Evolutionary conservation across 2,888 invertebrate species (phyloP).

Genomic region (Harpalus rufipes): DNA sequence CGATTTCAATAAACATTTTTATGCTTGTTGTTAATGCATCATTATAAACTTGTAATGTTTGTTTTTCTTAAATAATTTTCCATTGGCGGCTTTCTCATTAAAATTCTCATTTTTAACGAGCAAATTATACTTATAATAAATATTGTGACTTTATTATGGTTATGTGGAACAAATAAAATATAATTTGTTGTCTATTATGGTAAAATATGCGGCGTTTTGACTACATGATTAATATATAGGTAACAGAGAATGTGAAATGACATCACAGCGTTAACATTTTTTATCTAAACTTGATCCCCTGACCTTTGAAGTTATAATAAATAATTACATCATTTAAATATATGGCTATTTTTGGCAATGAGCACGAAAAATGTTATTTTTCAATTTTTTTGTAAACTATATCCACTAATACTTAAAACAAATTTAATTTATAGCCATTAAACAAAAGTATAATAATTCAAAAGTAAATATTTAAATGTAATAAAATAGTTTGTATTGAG

Average conservation of each 20-base stretch:
- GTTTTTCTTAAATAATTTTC: conserved; percentile 7
- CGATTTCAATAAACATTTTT: conserved; percentile 19
- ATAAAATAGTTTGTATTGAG: not conserved
- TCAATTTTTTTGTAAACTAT: conserved; percentile 12
- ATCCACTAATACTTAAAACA: not conserved
- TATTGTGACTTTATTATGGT: conserved; percentile 41
- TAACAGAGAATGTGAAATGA: conserved; percentile 48
- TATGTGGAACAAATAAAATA: conserved; percentile 48
- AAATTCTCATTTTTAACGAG: conserved; percentile 11
- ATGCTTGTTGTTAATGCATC: conserved; percentile 3
- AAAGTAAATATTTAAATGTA: not conserved
- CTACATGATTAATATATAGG: conserved; percentile 43
- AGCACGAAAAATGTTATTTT: conserved; percentile 18
- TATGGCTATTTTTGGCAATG: conserved; percentile 42
- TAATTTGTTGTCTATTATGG: conserved; percentile 47
- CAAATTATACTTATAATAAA: conserved; percentile 20
- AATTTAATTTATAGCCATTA: not conserved
- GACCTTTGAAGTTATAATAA: conserved; percentile 54
- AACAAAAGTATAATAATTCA: not conserved
- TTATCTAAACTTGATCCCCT: conserved; percentile 45
- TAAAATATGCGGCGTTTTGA: conserved; percentile 36
- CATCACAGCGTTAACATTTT: conserved; percentile 44
- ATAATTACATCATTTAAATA: conserved; percentile 55
- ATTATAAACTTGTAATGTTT: conserved; percentile 26
- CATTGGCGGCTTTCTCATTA: conserved; percentile 36